Evolutionary conservation across 2,113 vertebrate genomes (phyloP), one percentile per base, ranked within the genome.

Genomic region (Sapajus apella): DNA sequence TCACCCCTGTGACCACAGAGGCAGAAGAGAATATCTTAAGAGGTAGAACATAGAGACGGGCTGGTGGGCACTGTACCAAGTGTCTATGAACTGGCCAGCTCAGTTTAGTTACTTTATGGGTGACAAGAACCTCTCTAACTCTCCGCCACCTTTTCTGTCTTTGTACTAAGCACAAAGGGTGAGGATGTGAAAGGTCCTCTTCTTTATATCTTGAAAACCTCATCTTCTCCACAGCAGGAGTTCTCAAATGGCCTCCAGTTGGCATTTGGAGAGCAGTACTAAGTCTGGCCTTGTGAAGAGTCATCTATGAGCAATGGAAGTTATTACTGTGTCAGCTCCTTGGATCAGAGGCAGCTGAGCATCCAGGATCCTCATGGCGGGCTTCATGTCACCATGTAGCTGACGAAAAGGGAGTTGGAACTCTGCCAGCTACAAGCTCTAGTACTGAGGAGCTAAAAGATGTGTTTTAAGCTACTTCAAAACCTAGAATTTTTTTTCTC

Each of bases 281-380:
- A 72, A 93, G 20, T 83, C 84, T 97, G 95, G 61, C 87, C 75
- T 92, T 80, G 72, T 94, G 87, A 91, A 86, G 91, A 92, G 52
- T 88, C 61, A 77, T 87, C 76, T 43, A 14, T 52, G 32, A 95
- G 93, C 85, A 61, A 47, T 55, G 70, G 56, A 89, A 50, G 82
- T 96, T 97, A 97, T 92, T 98, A 98, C 97, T 94, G 80, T 84
- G 80, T 97, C 96, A 95, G 93, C 75, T 95, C 83, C 56, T 90
- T 20, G 3, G 97, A 95, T 97, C 93, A 98, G 55, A 98, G 85
- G 47, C 56, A 92, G 56, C 68, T 61, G 12, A 25, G 66, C 87
- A 97, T 84, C 76, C 61, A n/a, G 45, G 50, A 94, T 80, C 93
- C 84, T 90, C 52, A 30, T 32, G 86, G 56, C 77, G 85, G 37